Base-by-base conservation (phyloP, 1,140 invertebrate genomes). In the Holcopasites calliopsidis region DNA sequence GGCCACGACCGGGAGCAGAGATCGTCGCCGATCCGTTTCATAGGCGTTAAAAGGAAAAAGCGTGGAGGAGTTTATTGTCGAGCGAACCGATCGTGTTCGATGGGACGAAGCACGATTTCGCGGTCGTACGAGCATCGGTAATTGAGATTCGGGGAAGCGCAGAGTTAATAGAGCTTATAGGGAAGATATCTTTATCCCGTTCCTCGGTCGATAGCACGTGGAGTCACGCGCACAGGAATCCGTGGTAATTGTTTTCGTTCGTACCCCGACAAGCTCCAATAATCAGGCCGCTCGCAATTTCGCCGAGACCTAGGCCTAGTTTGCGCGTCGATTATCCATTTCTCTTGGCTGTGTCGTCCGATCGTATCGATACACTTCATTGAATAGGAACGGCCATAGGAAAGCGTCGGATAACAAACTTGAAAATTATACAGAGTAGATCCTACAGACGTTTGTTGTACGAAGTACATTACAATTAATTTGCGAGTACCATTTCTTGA, bases 141-240 rank as follows among this genome's bases (percentile, higher is more conserved):
- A 75, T 68, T 10, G 54, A 40, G 42, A 50, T 40, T 69, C 6
- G 73, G 50, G 73, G 55, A 72, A 31, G 50, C 26, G 0, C 11
- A 64, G 47, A 78, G 83, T 88, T 85, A 89, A 88, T 88, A 89
- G 87, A 88, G 87, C 87, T 73, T 84, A 61, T n/a, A n/a, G n/a
- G 47, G 78, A 64, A 83, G 76, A 28, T 49, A 71, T 47, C 26
- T 35, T 47, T 49, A 33, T 49, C 42, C 47, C n/a, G 66, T 38
- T 44, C 50, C 23, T 74, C 40, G 35, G 38, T 28, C 28, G n/a
- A 16, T 66, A 44, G 42, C 49, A 35, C 66, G 47, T 28, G 66
- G 55, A 35, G 28, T 26, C 16, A 47, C 3, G 16, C 11, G 44
- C 16, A 40, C 52, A n/a, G 26, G 31, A 40, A 42, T 38, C 40